Base-by-base conservation (phyloP, 2,113 vertebrate genomes). In the Carettochelys insculpta region DNA sequence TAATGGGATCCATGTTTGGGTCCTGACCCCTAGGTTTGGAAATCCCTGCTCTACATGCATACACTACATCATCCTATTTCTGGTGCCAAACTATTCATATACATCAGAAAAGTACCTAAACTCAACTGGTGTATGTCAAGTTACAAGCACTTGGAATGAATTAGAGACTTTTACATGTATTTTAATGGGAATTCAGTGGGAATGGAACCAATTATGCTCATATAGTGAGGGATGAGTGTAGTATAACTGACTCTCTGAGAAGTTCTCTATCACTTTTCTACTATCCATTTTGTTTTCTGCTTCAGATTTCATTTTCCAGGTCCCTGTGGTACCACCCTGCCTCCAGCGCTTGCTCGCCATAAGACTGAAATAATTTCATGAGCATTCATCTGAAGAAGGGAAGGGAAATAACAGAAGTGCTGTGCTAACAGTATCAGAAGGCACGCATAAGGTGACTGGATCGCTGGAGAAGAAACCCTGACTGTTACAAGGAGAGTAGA, bases 221-320 rank as follows among this genome's bases (percentile, higher is more conserved):
- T n/a, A n/a, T n/a, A n/a, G n/a, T n/a, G n/a, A n/a, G n/a, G n/a
- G n/a, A n/a, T n/a, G n/a, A n/a, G n/a, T n/a, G n/a, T n/a, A n/a
- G n/a, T n/a, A n/a, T 68, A 68, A 68, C 19, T 68, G 61, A 34
- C n/a, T 65, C 38, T 5, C 71, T 4, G 45, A 4, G 38, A 17
- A 11, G 61, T 38, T 20, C 34, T 65, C 17, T n/a, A 9, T 10
- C 43, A 53, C 51, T 82, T 10, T 16, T 13, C 47, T 54, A 48
- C 25, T 83, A 56, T 84, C 5, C 38, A 6, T 31, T 17, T 52
- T 22, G 2, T 31, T 89, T 92, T 87, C 17, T 89, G 3, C 89
- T 96, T 34, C 97, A 99, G 99, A 97, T 99, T 99, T 89, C 98
- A 99, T 95, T 99, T 99, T 96, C 96, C 97, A 75, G 99, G 99